Base-by-base conservation (phyloP, 2,113 vertebrate genomes). In the Sardina pilchardus region DNA sequence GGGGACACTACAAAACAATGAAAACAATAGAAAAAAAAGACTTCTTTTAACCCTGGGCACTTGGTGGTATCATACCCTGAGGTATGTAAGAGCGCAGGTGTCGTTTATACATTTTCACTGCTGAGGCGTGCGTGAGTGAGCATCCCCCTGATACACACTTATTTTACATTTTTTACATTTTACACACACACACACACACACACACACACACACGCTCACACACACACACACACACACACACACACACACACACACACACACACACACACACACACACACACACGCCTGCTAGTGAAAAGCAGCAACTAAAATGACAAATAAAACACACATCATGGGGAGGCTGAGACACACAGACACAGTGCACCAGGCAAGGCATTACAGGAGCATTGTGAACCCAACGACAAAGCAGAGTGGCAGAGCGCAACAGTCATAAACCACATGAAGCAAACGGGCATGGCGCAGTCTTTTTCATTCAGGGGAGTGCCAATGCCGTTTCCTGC, bases 21-120 rank as follows among this genome's bases (percentile, higher is more conserved):
- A 97, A 96, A 89, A 67, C 39, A 92, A 92, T 87, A 89, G 81
- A 8, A 91, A 96, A 97, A 95, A 95, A 96, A 96, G 81, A 0
- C 82, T 14, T 88, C 89, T 85, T 88, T 87, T 91, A 96, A 78
- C 34, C 71, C 71, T 78, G 71, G 71, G 71, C 71, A 78, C 71
- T 78, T 78, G 71, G 71, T 78, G 26, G 71, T 16, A 78, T 78
- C 26, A 78, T 78, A 78, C 71, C 36, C 71, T 36, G 30, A 78
- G 71, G 71, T 78, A 78, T 16, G 71, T 36, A 34, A 78, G 71
- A 78, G 71, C 71, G 12, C 71, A 78, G 71, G 26, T 34, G 71
- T 17, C 36, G 63, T 47, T 47, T 47, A 47, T 50, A 78, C 63
- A 78, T 36, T 67, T 67, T 2, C 30, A 30, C 63, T 67, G 30